Conservation (phyloP, 2,113 vertebrate genomes). For the Lophura nycthemera region DNA sequence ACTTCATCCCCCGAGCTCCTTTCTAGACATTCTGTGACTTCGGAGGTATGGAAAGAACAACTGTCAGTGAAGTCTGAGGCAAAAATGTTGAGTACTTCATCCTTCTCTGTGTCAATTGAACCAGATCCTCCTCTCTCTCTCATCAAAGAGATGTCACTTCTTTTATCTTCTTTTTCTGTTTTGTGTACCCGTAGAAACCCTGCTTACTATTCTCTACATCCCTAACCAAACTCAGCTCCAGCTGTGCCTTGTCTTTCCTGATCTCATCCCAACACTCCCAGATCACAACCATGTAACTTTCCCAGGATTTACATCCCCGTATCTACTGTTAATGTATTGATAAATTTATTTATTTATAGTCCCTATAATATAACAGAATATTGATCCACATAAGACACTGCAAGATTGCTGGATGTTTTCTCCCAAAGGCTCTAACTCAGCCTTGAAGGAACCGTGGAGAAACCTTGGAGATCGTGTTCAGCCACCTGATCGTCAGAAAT, state of each 20-base stretch:
- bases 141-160: neutral
- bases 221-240: neutral
- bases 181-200: neutral
- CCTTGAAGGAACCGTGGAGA: no score
- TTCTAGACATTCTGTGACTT: neutral
- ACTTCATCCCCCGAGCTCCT: neutral
- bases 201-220: neutral
- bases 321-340: no score
- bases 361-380: neutral
- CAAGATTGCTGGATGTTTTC: neutral
- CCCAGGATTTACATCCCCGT: no score
- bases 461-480: no score
- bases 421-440: neutral
- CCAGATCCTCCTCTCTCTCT: neutral
- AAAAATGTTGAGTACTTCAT: neutral
- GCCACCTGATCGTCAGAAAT: neutral
- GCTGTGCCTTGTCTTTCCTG: neutral
- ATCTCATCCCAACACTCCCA: neutral
- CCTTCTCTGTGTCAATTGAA: neutral
- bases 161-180: neutral
- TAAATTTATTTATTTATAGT: no score
- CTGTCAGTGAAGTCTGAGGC: neutral
- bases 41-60: neutral
- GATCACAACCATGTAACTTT: neutral
- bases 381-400: neutral